Base-by-base conservation (phyloP, 2,797 vertebrate species). In the Furcifer pardalis region DNA sequence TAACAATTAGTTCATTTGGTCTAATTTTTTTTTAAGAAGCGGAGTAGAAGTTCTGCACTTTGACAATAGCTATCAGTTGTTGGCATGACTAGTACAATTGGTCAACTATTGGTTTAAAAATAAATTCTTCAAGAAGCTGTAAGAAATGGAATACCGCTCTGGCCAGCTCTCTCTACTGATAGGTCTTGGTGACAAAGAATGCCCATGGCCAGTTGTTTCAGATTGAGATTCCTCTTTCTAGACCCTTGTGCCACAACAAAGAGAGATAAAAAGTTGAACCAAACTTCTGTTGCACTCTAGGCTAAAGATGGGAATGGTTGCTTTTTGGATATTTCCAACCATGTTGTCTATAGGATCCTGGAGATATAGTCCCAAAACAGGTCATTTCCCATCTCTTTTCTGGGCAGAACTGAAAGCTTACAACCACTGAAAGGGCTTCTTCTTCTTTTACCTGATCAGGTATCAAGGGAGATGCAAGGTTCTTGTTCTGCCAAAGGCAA, bases 41-140 rank as follows among this genome's bases (percentile, higher is more conserved):
- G 10, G 72, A 52, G 35, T 81, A 89, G 79, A 90, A 88, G 66
- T 37, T 66, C 44, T 86, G 75, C 56, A 85, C 46, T 86, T 80
- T 75, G 71, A 83, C 62, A 88, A 17, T 0, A 1, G 37, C 35
- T 59, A 25, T 32, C 72, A 86, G 71, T 81, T 85, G 32, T 63
- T 83, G 69, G 79, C 63, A 77, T 0, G 17, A 76, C 49, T 75
- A 86, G 17, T 42, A 90, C 74, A 89, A 85, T 85, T 10, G 44
- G 71, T 75, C 62, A 44, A 15, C 81, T 77, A 15, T 0, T 4
- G 80, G 87, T 83, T 44, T 25, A 17, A n/a, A 56, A 56, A 56
- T 17, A 8, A 52, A 9, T 56, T 89, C n/a, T 83, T 44, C 42
- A 81, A 87, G 32, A 37, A 79, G 74, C 52, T 27, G 82, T 42